Evolutionary conservation across 2,888 invertebrate species (phyloP), one percentile per base, ranked within the genome.

Genomic region (Schizotus pectinicornis): DNA sequence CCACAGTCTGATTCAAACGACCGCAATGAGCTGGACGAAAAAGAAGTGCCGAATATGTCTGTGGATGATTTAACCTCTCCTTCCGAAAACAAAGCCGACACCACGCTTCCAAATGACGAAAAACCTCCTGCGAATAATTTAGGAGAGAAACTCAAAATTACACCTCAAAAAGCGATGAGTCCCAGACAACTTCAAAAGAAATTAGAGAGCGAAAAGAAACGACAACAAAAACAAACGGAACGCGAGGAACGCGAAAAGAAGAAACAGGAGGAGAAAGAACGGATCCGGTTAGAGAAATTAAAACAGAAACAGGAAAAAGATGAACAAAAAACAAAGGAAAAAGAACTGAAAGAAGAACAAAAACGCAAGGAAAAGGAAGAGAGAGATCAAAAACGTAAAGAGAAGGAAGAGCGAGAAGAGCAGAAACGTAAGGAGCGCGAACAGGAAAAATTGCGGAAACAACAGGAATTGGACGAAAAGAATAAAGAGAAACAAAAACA

Each of bases 401-500:
- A 75, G 59, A 68, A 67, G 14, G 75, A 76, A 58, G 67, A 72
- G 61, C 80, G 80, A 31, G 81, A 78, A 62, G 80, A 80, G 53
- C 80, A 81, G 62, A 82, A 83, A 63, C 79, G 78, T 33, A 79
- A 78, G 39, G 86, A 81, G 78, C 89, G 84, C 63, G 85, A 86
- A 66, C 80, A 81, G 42, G 86, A 87, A 67, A 89, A 81, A 64
- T 76, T 82, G 55, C 82, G 81, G 30, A 81, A 78, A 61, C 81
- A 81, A 57, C 81, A 82, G 63, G 83, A 83, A 63, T 77, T 79
- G 14, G 80, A 78, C 33, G 86, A 81, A 77, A 90, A 85, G 66
- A 85, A 86, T 65, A 81, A 81, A 48, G 86, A 87, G 68, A 90
- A 73, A 59, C 83, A 87, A 65, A 91, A 90, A 76, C 86, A 86